These are phyloP conservation scores for Cantharis lateralis DNA, from an alignment of 2,888 invertebrate genomes.

Conservation along the genomic window DNA sequence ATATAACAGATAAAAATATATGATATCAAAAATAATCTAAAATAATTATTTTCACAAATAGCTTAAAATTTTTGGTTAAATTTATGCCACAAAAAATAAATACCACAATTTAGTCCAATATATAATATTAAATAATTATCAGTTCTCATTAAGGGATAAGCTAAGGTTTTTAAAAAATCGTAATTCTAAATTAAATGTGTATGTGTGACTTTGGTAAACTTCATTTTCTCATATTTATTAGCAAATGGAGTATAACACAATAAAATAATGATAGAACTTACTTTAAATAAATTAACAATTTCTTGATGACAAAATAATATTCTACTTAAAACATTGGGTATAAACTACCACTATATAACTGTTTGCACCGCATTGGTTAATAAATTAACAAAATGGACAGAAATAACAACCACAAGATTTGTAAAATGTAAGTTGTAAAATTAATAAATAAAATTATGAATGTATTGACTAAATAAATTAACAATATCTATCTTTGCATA, in stretches of 20 bases:
- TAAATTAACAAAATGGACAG: background rate
- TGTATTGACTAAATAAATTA: background rate
- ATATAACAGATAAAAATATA: constrained; percentile 21
- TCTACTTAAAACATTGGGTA: background rate
- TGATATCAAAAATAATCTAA: constrained; percentile 20
- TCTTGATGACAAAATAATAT: background rate
- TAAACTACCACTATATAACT: background rate
- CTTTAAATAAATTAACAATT: background rate
- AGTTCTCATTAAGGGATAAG: constrained; percentile 3
- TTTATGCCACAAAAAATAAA: constrained; percentile 12
- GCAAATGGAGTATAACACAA: background rate
- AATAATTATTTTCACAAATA: constrained; percentile 4
- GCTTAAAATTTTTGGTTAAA: constrained; percentile 13
- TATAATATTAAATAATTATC: constrained; percentile 6
- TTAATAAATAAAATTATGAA: background rate
- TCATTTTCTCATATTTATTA: background rate
- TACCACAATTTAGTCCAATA: constrained; percentile 8
- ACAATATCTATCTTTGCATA: background rate
- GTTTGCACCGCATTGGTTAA: background rate
- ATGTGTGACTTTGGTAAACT: background rate
- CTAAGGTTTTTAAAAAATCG: background rate
- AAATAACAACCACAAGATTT: background rate
- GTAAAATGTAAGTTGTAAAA: background rate
- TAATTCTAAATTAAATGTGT: background rate
- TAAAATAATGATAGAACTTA: background rate